phyloP scores from a whole-genome alignment of 2,888 invertebrate genomes.

The Metopia argyrocephala region DNA sequence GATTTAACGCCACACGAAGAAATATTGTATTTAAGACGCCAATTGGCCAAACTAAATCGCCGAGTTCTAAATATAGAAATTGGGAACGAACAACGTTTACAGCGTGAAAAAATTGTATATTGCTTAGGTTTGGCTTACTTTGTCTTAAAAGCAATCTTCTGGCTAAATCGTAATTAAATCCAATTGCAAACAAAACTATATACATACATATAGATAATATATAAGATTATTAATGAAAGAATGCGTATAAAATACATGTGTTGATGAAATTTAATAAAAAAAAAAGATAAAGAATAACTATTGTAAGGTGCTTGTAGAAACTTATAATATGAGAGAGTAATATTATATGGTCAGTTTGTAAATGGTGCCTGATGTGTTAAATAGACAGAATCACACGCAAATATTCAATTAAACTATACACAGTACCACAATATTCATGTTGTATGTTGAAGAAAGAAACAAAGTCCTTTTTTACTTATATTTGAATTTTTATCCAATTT shows the following conservation, averaged over 20 bases:
- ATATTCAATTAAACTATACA: not conserved
- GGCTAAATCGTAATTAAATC: constrained; percentile 84
- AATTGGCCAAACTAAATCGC: constrained; percentile 91
- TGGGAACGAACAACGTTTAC: constrained; percentile 89
- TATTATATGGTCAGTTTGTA: constrained; percentile 42
- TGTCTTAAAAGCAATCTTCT: constrained; percentile 90
- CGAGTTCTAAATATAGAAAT: constrained; percentile 92
- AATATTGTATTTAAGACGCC: constrained; percentile 88
- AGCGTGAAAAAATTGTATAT: constrained; percentile 91
- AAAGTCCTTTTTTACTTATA: not conserved
- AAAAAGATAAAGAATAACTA: not conserved
- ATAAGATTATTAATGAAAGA: not conserved
- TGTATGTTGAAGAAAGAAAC: not conserved
- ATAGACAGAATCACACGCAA: not conserved
- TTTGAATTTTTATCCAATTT: constrained; percentile 6
- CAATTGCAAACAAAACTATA: not conserved
- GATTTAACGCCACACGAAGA: constrained; percentile 88
- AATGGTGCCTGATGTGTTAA: constrained; percentile 35
- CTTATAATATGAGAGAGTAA: not conserved
- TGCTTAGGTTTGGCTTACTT: constrained; percentile 91
- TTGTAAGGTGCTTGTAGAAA: constrained; percentile 27
- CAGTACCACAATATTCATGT: not conserved
- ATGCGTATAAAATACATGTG: constrained; percentile 4
- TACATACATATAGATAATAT: constrained; percentile 7
- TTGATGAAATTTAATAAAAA: not conserved